Percentiles rank a stretch among this genome's conserved stretches.
These are phyloP conservation scores for Volucella zonaria DNA, from an alignment of 2,888 invertebrate genomes.

Conservation along the genomic window DNA sequence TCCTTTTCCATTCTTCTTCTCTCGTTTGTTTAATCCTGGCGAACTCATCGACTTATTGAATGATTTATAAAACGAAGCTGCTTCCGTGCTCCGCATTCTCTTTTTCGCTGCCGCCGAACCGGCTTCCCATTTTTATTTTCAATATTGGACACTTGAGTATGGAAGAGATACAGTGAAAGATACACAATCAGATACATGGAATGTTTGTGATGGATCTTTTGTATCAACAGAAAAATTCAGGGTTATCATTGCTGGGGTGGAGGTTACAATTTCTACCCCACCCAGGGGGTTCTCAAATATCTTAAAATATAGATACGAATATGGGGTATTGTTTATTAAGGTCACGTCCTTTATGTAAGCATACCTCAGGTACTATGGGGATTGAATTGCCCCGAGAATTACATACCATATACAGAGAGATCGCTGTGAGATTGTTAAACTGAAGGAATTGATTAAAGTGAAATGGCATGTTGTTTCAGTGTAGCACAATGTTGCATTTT, in stretches of 20 bases:
- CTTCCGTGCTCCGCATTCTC: slow-evolving; percentile 11
- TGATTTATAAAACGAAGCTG: slow-evolving; percentile 58
- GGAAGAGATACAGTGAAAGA: slow-evolving; percentile 24
- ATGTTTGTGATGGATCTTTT: slow-evolving; percentile 47
- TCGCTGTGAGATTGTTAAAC: not conserved
- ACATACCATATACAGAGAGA: slow-evolving; percentile 11
- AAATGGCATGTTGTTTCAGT: slow-evolving; percentile 8
- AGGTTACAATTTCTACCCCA: too few species aligned
- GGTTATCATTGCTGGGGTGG: not conserved
- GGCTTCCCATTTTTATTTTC: slow-evolving; percentile 50
- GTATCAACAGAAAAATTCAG: slow-evolving; percentile 42
- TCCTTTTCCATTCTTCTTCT: not conserved
- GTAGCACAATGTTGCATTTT: slow-evolving; percentile 54
- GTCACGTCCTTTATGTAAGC: slow-evolving; percentile 67
- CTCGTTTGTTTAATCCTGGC: slow-evolving; percentile 40
- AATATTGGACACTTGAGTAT: slow-evolving; percentile 57
- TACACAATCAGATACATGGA: slow-evolving; percentile 16
- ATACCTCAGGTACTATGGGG: slow-evolving; percentile 63
- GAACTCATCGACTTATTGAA: slow-evolving; percentile 66
- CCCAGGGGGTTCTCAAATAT: slow-evolving; percentile 21
- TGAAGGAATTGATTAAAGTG: slow-evolving; percentile 28
- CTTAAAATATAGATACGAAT: slow-evolving; percentile 47
- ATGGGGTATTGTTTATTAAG: slow-evolving; percentile 70
- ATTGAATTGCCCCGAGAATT: slow-evolving; percentile 56
- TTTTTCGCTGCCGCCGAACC: slow-evolving; percentile 32